These are phyloP conservation scores for Anarsia innoxiella DNA, from an alignment of 2,888 invertebrate species.

Conservation along the genomic window DNA sequence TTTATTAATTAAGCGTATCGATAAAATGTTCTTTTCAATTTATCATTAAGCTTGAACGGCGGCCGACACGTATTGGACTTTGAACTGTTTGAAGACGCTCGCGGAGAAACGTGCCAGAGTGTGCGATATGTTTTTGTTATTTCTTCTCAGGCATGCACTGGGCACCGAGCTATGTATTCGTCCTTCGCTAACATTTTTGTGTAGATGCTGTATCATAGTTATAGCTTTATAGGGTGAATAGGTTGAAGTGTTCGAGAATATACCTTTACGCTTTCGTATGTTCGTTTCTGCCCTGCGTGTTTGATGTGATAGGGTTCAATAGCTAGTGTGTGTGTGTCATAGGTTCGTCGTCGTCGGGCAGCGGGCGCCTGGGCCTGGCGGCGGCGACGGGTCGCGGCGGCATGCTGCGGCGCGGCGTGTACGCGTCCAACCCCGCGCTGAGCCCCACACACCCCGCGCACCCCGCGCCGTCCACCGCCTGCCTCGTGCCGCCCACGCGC, in stretches of 20 bases:
- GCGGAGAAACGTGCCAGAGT: background rate
- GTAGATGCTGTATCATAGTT: no score
- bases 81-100: no score
- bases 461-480: no score
- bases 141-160: background rate
- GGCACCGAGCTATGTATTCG: no score
- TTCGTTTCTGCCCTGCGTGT: background rate
- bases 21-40: background rate
- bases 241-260: no score
- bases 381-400: conserved; percentile 31
- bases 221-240: no score
- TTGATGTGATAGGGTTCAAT: background rate
- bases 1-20: background rate
- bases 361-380: conserved; percentile 17
- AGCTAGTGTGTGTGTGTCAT: background rate
- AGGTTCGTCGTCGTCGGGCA: conserved; percentile 12
- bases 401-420: conserved; percentile 51
- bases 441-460: conserved; percentile 43
- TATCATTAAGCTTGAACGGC: no score
- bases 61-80: no score
- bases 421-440: conserved; percentile 63
- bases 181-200: no score
- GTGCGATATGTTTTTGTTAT: background rate
- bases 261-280: background rate
- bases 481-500: conserved; percentile 21